Percentiles rank a stretch among this genome's conserved stretches.
Conservation (phyloP, 2,888 invertebrate species). For the Altica lythri region DNA sequence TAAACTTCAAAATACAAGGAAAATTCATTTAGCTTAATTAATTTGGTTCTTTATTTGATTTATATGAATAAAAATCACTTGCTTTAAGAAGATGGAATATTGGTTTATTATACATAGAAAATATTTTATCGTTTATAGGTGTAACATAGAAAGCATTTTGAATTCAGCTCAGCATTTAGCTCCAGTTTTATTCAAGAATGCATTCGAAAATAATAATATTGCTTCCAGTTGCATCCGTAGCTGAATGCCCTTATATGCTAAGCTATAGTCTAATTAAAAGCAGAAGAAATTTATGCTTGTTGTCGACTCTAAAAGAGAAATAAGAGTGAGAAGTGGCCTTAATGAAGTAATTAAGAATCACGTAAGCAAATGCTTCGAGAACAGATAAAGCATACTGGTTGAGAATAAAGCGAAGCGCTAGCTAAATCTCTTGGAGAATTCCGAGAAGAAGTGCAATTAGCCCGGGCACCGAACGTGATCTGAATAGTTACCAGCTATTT, state of each 20-base stretch:
- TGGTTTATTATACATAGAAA: too few relatives aligned
- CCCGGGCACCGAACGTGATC: slow-evolving; percentile 53
- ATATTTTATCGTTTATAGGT: too few relatives aligned
- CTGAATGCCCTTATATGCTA: slow-evolving; percentile 5
- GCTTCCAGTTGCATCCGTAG: too few relatives aligned
- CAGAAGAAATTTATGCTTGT: slow-evolving; percentile 22
- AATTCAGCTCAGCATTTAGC: too few relatives aligned
- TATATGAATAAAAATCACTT: too few relatives aligned
- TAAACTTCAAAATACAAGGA: too few relatives aligned
- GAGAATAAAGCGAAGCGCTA: slow-evolving; percentile 50
- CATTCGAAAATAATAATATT: too few relatives aligned
- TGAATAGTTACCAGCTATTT: slow-evolving; percentile 47
- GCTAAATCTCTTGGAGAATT: slow-evolving; percentile 54
- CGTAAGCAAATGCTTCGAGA: slow-evolving; percentile 51
- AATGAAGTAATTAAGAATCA: slow-evolving; percentile 53
- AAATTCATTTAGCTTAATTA: too few relatives aligned
- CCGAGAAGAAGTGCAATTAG: slow-evolving; percentile 57
- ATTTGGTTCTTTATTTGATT: too few relatives aligned
- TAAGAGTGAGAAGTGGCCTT: slow-evolving; percentile 35
- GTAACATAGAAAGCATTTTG: too few relatives aligned
- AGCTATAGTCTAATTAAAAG: slow-evolving; percentile 19
- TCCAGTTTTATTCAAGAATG: too few relatives aligned
- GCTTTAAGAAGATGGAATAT: too few relatives aligned
- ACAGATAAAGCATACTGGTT: slow-evolving; percentile 47
- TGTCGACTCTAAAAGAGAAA: slow-evolving; percentile 29